Percentiles rank a stretch among this genome's conserved stretches.
Conservation (phyloP, 2,113 vertebrate species). For the Ammodytes marinus region DNA sequence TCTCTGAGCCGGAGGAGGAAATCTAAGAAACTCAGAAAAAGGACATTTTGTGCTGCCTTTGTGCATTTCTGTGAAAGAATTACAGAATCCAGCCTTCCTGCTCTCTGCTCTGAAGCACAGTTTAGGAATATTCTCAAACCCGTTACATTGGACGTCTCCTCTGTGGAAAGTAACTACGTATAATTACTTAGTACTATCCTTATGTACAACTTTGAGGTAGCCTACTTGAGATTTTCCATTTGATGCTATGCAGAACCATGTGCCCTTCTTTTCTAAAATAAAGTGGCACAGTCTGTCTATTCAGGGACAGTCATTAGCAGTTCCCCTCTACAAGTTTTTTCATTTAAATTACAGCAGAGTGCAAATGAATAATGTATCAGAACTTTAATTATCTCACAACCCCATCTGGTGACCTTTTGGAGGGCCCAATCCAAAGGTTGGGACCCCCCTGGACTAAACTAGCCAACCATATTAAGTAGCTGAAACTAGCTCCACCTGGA, state of each 20-base stretch:
- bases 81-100: neutral
- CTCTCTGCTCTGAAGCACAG: neutral
- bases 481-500: neutral
- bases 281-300: too few species aligned
- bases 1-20: slow-evolving; percentile 36
- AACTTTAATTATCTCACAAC: neutral
- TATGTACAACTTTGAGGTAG: neutral
- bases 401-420: neutral
- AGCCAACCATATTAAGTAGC: neutral
- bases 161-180: neutral
- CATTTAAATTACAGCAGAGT: too few species aligned
- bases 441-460: neutral
- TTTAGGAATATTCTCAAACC: slow-evolving; percentile 26
- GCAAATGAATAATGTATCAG: neutral
- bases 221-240: neutral
- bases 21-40: slow-evolving; percentile 26
- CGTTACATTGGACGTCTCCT: slow-evolving; percentile 1
- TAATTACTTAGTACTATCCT: neutral
- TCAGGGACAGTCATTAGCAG: neutral
- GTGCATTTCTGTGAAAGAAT: slow-evolving; percentile 15
- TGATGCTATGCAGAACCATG: neutral
- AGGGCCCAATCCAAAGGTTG: neutral
- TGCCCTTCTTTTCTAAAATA: too few species aligned
- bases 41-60: slow-evolving; percentile 11
- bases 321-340: neutral